Evolutionary conservation across 2,888 invertebrate genomes (phyloP), one percentile per base, ranked within the genome.

Genomic region (Caenorhabditis parvicauda): DNA sequence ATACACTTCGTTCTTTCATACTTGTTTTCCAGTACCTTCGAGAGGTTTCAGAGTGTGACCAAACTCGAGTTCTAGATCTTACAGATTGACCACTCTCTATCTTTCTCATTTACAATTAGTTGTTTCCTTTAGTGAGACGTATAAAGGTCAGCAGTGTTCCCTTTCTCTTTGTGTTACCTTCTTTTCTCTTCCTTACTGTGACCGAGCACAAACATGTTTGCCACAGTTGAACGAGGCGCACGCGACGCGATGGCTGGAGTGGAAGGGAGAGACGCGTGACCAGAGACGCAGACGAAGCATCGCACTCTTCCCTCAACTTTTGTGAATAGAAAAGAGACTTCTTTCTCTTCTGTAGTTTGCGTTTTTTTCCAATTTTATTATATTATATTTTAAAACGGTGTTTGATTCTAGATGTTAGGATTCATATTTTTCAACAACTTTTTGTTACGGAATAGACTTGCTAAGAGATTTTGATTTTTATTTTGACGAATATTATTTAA

Each of bases 181-280:
- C 49, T 49, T 49, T 49, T 49, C 49, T 38, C 49, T 49, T 49
- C 49, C 38, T 49, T 38, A 49, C 49, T 49, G 35, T 49, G 49
- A 38, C 49, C 49, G 35, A 49, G 38, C 49, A 39, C 49, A 49
- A 49, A 49, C 49, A 49, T 14, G 38, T 49, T 49, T 49, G 49
- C 49, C 49, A 27, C 37, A 49, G 49, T 49, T 49, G 49, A 49
- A 49, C 39, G 35, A 49, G 35, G 27, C 49, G 27, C 49, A 38
- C 49, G 49, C 38, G 9, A 49, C 46, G 46, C 46, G 19, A 46
- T 19, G 17, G n/a, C 28, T 29, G 43, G 41, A 42, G 42, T 19
- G 42, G 21, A 19, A 42, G 42, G 42, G 42, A 42, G n/a, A n/a
- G n/a, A n/a, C n/a, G n/a, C n/a, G n/a, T n/a, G n/a, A n/a, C n/a